Conservation (phyloP, 2,797 vertebrate species). For the Selene dorsalis region DNA sequence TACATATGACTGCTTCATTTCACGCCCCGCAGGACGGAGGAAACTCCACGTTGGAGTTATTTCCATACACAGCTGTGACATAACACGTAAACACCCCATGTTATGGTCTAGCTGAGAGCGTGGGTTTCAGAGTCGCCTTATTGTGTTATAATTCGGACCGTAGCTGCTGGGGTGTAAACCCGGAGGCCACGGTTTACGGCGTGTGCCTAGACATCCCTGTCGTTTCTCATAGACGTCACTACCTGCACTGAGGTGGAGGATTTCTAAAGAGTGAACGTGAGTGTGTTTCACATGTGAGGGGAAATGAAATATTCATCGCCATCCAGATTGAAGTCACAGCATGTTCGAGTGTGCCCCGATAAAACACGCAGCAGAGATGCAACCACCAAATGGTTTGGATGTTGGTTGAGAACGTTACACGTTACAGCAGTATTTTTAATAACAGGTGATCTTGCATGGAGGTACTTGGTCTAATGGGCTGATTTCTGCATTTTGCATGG, state of each 20-base stretch:
- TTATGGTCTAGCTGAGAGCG: background rate
- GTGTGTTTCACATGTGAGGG: constrained; percentile 48
- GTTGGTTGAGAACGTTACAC: too few relatives aligned
- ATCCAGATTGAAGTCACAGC: constrained; percentile 40
- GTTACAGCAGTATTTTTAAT: too few relatives aligned
- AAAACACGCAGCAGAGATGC: constrained; percentile 15
- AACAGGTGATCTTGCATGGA: background rate
- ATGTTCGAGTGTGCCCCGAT: constrained; percentile 32
- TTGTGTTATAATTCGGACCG: background rate
- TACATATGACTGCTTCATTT: background rate
- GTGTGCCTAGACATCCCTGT: constrained; percentile 49
- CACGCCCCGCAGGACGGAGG: background rate
- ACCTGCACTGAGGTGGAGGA: constrained; percentile 50
- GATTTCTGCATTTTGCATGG: background rate
- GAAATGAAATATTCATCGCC: constrained; percentile 66
- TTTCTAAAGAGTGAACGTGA: constrained; percentile 1
- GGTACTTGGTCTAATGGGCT: background rate
- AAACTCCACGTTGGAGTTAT: background rate
- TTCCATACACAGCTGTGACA: background rate
- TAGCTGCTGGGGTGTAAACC: background rate
- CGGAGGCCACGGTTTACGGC: background rate
- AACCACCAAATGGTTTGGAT: constrained; percentile 8
- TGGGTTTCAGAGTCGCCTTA: background rate
- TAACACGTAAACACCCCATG: background rate
- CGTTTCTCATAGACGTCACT: constrained; percentile 49